These are phyloP conservation scores for Tragopan temminckii DNA, from an alignment of 2,797 vertebrate genomes.

Conservation along the genomic window DNA sequence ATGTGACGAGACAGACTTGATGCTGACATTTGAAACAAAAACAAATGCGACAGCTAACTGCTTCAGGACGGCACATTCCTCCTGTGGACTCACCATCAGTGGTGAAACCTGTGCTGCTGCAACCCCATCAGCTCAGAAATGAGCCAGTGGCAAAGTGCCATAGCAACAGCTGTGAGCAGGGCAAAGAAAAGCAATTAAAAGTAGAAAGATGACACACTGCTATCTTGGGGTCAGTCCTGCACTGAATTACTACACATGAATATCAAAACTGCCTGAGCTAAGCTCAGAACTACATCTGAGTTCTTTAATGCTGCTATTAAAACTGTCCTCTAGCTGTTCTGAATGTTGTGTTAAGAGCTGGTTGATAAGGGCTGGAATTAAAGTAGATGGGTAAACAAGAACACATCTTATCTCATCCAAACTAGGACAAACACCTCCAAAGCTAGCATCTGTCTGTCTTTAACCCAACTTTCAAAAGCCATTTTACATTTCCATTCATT, in stretches of 20 bases:
- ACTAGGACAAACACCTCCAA: background rate
- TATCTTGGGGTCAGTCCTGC: slow-evolving; percentile 6
- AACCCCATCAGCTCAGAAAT: background rate
- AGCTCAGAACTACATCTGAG: background rate
- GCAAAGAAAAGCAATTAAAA: slow-evolving; percentile 39
- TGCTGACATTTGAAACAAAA: background rate
- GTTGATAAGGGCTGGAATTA: background rate
- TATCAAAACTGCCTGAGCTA: background rate
- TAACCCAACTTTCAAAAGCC: background rate
- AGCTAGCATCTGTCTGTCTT: background rate
- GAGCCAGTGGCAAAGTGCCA: slow-evolving; percentile 8
- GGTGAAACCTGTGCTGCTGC: background rate
- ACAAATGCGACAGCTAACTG: background rate
- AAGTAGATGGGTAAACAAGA: background rate
- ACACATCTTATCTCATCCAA: background rate
- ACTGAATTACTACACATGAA: background rate
- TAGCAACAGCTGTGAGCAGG: slow-evolving; percentile 5
- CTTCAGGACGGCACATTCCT: background rate
- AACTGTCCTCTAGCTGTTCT: background rate
- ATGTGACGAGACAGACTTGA: background rate
- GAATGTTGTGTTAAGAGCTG: background rate
- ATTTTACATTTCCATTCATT: background rate
- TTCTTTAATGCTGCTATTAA: slow-evolving; percentile 18
- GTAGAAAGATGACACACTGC: slow-evolving; percentile 35
- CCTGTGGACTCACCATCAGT: background rate